Conservation (phyloP, 2,888 invertebrate genomes). For the Eupithecia subumbrata region DNA sequence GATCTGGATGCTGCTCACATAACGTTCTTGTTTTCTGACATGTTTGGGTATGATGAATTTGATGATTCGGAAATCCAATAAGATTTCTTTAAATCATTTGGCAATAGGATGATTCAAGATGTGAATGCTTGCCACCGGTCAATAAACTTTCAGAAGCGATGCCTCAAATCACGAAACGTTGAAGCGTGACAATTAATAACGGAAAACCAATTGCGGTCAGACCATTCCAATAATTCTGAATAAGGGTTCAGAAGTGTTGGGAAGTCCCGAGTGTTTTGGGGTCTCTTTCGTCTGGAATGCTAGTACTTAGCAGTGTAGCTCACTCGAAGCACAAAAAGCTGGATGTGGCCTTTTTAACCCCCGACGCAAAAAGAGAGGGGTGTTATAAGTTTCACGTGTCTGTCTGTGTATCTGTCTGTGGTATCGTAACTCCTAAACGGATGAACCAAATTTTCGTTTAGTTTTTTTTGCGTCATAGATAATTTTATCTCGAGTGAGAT, state of each 20-base stretch:
- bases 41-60: background rate
- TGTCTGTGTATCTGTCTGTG: no score
- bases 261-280: background rate
- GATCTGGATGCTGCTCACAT: slow-evolving; percentile 55
- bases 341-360: background rate
- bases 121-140: slow-evolving; percentile 7
- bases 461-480: no score
- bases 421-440: no score
- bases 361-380: no score
- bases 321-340: background rate
- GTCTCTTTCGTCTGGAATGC: background rate
- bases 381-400: no score
- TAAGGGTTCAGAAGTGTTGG: background rate
- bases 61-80: background rate
- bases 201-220: slow-evolving; percentile 19
- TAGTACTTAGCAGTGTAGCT: background rate
- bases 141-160: slow-evolving; percentile 26
- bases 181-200: slow-evolving; percentile 23
- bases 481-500: no score
- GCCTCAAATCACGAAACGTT: slow-evolving; percentile 22
- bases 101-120: background rate
- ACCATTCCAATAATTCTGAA: slow-evolving; percentile 10
- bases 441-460: no score
- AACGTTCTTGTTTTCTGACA: slow-evolving; percentile 36
- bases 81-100: background rate